A percentile compares a stretch with the other conserved stretches of the same genome.
phyloP scores from a whole-genome alignment of 2,888 invertebrate species.

The Cerceris ruficornis region DNA sequence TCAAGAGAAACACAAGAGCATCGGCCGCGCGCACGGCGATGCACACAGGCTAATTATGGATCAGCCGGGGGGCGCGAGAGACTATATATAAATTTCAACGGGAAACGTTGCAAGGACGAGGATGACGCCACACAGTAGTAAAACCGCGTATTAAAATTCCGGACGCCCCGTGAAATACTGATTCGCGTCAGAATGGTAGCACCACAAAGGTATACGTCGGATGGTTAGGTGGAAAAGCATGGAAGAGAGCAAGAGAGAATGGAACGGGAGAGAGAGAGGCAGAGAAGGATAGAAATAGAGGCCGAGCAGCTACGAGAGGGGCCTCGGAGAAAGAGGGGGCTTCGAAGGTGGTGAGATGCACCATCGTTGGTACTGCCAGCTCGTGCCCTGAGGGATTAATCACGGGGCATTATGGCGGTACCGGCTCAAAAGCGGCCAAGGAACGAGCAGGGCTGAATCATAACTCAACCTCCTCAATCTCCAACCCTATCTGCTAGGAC shows the following conservation, averaged over 20 bases:
- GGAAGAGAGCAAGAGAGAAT: neutral
- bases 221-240: constrained; percentile 33
- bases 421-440: constrained; percentile 75
- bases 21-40: neutral
- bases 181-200: constrained; percentile 60
- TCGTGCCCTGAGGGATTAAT: constrained; percentile 77
- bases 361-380: constrained; percentile 58
- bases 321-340: constrained; percentile 27
- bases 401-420: constrained; percentile 77
- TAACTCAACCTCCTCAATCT: constrained; percentile 73
- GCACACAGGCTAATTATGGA: constrained; percentile 45
- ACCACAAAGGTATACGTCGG: constrained; percentile 48
- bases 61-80: constrained; percentile 38
- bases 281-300: too few relatives aligned
- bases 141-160: constrained; percentile 77
- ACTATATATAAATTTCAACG: constrained; percentile 56
- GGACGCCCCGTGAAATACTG: constrained; percentile 72
- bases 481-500: constrained; percentile 69
- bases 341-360: constrained; percentile 67
- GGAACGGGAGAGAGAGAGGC: neutral
- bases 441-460: constrained; percentile 67
- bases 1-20: neutral
- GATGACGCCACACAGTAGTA: constrained; percentile 37
- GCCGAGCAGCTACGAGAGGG: neutral
- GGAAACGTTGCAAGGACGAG: constrained; percentile 15